These are phyloP conservation scores for Cryptus viduatorius DNA, from an alignment of 2,888 invertebrate species.

Conservation along the genomic window DNA sequence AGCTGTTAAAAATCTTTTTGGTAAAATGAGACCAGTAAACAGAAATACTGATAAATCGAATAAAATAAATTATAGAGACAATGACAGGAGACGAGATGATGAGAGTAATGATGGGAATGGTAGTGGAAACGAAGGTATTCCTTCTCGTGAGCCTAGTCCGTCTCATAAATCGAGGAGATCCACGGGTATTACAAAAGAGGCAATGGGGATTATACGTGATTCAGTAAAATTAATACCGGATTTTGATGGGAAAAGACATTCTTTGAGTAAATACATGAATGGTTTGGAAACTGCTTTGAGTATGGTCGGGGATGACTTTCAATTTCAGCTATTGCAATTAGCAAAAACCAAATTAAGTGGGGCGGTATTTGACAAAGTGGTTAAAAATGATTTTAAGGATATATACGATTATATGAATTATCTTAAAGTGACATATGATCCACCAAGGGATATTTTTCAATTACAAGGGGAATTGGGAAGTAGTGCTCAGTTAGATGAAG, in stretches of 20 bases:
- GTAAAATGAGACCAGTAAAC: not conserved
- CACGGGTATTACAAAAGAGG: not conserved
- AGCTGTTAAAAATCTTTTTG: not conserved
- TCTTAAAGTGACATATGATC: not conserved
- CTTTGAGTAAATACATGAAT: not conserved
- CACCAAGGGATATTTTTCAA: not conserved
- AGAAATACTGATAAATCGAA: not conserved
- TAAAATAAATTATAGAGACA: not conserved
- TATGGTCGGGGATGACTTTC: not conserved
- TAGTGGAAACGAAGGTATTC: not conserved
- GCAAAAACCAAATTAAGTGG: too few relatives aligned
- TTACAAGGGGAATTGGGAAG: not conserved
- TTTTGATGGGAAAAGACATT: not conserved
- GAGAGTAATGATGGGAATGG: not conserved
- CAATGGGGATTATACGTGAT: too few relatives aligned
- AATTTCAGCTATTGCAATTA: not conserved
- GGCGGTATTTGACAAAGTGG: too few relatives aligned
- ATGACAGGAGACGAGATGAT: not conserved
- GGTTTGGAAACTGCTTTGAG: not conserved
- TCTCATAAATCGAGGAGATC: not conserved
- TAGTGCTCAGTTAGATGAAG: not conserved
- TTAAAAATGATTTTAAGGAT: too few relatives aligned
- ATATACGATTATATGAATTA: too few relatives aligned
- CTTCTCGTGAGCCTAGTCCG: not conserved
- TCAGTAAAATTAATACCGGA: conserved; percentile 8